These are phyloP conservation scores for Orchesella flavescens DNA, from an alignment of 2,888 invertebrate genomes.

Conservation along the genomic window DNA sequence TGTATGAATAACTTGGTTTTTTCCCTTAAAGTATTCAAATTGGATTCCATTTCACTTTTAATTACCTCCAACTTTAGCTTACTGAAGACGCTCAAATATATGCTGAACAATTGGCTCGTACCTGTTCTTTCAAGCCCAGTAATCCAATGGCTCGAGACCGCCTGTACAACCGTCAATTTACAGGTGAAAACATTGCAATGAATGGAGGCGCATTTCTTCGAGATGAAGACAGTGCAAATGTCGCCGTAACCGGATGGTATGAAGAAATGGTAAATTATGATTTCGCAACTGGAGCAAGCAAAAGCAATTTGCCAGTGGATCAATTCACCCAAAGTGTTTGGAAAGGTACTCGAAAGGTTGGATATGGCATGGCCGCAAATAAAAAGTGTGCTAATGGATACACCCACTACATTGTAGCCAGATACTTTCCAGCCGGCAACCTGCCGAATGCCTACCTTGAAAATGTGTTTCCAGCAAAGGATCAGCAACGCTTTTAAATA, in stretches of 20 bases:
- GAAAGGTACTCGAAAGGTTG: slow-evolving; percentile 36
- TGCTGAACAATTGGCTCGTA: slow-evolving; percentile 30
- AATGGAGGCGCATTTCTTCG: slow-evolving; percentile 46
- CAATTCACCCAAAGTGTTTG: slow-evolving; percentile 48
- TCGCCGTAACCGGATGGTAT: slow-evolving; percentile 46
- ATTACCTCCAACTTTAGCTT: too few species aligned
- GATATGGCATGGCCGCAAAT: slow-evolving; percentile 43
- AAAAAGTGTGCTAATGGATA: slow-evolving; percentile 50
- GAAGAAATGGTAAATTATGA: slow-evolving; percentile 47
- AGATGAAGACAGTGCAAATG: slow-evolving; percentile 47
- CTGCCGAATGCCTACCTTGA: slow-evolving; percentile 38
- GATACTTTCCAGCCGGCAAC: slow-evolving; percentile 48
- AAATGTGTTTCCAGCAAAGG: slow-evolving; percentile 33
- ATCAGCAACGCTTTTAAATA: not conserved
- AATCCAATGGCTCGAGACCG: slow-evolving; percentile 40
- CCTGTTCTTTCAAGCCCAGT: slow-evolving; percentile 46
- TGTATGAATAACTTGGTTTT: too few species aligned
- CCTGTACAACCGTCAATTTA: slow-evolving; percentile 38
- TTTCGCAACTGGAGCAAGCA: slow-evolving; percentile 48
- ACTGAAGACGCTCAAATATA: slow-evolving; percentile 43
- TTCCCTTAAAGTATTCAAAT: too few species aligned
- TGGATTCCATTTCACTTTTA: too few species aligned
- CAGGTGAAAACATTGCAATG: slow-evolving; percentile 52
- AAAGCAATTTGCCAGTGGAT: slow-evolving; percentile 39
- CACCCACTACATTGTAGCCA: slow-evolving; percentile 40